These are phyloP conservation scores for Agriopis marginaria DNA, from an alignment of 2,888 invertebrate genomes.

Conservation along the genomic window DNA sequence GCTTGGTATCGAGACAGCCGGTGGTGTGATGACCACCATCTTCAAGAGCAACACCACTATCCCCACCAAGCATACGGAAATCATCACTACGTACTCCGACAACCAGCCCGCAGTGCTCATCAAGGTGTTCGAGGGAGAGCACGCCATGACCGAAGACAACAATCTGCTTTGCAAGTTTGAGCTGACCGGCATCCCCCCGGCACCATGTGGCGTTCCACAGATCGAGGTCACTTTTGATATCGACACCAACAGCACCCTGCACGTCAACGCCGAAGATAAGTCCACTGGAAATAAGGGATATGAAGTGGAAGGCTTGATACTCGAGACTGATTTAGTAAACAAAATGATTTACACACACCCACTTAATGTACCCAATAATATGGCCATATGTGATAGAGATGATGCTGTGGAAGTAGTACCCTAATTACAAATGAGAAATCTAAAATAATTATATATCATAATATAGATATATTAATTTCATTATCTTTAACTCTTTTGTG, in stretches of 20 bases:
- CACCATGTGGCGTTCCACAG: constrained; percentile 95
- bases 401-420: too few species aligned
- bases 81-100: constrained; percentile 98
- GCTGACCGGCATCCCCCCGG: constrained; percentile 97
- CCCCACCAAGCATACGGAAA: constrained; percentile 98
- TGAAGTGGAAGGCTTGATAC: too few species aligned
- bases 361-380: too few species aligned
- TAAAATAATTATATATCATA: too few species aligned
- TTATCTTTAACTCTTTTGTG: too few species aligned
- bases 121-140: constrained; percentile 97
- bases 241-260: constrained; percentile 98
- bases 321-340: too few species aligned
- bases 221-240: constrained; percentile 96
- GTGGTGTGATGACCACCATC: constrained; percentile 97
- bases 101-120: constrained; percentile 98
- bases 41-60: constrained; percentile 99
- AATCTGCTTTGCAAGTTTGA: constrained; percentile 98
- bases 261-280: constrained; percentile 97
- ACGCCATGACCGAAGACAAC: constrained; percentile 98
- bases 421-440: too few species aligned
- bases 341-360: too few species aligned
- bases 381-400: too few species aligned
- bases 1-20: constrained; percentile 93
- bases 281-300: constrained; percentile 84
- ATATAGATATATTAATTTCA: too few species aligned